phyloP scores from a whole-genome alignment of 2,797 vertebrate species.

The Microtus californicus region DNA sequence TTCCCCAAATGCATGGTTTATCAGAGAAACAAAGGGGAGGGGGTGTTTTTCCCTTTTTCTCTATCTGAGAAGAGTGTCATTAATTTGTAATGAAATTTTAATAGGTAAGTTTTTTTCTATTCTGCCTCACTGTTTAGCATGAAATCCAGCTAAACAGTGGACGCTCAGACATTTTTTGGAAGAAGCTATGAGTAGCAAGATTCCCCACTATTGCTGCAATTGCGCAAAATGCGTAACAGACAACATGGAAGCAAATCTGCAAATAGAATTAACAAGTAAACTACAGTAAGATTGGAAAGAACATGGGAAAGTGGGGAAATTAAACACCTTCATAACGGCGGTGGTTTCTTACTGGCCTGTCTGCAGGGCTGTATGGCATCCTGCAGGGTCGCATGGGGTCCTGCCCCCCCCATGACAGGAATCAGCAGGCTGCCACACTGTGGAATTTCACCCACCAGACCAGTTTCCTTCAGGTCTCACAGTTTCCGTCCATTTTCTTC shows the following conservation, averaged over 20 bases:
- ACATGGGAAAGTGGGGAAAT: background rate
- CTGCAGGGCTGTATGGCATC: fast-evolving
- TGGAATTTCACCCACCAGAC: fast-evolving
- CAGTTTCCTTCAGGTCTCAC: too few relatives aligned
- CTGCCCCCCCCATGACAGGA: too few relatives aligned
- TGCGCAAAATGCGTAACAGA: constrained; percentile 8
- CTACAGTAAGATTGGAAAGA: background rate
- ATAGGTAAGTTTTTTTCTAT: background rate
- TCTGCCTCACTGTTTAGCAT: background rate
- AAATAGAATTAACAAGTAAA: background rate
- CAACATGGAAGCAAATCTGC: background rate
- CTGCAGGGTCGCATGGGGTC: background rate
- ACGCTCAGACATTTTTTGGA: background rate
- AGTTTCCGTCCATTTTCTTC: background rate
- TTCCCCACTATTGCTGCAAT: background rate
- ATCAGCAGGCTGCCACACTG: fast-evolving
- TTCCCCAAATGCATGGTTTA: background rate
- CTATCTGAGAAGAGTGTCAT: background rate
- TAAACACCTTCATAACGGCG: background rate
- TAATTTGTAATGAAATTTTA: constrained; percentile 17
- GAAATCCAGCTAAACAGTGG: background rate
- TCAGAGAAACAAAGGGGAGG: background rate
- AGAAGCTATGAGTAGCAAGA: background rate
- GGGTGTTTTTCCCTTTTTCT: background rate
- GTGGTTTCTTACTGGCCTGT: background rate